phyloP scores from a whole-genome alignment of 2,888 invertebrate species.

The Entomobrya proxima region DNA sequence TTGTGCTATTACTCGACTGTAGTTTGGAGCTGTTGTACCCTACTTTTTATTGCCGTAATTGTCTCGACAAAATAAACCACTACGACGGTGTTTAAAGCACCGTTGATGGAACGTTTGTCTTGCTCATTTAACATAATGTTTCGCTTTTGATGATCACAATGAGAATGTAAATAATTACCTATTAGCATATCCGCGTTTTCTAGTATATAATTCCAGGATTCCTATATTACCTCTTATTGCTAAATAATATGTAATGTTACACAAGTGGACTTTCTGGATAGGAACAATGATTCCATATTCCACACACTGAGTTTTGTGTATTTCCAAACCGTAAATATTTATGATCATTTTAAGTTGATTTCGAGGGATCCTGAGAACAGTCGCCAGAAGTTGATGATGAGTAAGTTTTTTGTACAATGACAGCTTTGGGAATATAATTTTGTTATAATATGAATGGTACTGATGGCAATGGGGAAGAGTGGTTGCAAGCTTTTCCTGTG shows the following conservation, averaged over 20 bases:
- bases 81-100: slow-evolving; percentile 51
- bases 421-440: slow-evolving; percentile 62
- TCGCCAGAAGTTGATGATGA: slow-evolving; percentile 53
- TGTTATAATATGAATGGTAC: background rate
- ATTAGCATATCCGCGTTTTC: slow-evolving; percentile 12
- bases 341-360: slow-evolving; percentile 18
- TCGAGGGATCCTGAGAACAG: slow-evolving; percentile 21
- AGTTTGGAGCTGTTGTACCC: slow-evolving; percentile 48
- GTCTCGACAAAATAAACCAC: slow-evolving; percentile 46
- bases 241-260: too few relatives aligned
- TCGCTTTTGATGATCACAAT: slow-evolving; percentile 15
- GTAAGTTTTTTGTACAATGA: slow-evolving; percentile 59
- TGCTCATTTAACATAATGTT: slow-evolving; percentile 42
- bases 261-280: background rate
- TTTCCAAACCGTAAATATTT: background rate
- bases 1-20: slow-evolving; percentile 40
- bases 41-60: slow-evolving; percentile 57
- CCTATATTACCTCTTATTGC: too few relatives aligned
- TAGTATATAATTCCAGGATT: too few relatives aligned
- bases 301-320: background rate
- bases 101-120: slow-evolving; percentile 51
- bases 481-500: background rate
- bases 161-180: background rate
- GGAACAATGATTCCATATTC: background rate
- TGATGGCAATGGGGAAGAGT: background rate